Evolutionary conservation across 2,113 vertebrate genomes (phyloP).

Genomic region (Oxyura jamaicensis): DNA sequence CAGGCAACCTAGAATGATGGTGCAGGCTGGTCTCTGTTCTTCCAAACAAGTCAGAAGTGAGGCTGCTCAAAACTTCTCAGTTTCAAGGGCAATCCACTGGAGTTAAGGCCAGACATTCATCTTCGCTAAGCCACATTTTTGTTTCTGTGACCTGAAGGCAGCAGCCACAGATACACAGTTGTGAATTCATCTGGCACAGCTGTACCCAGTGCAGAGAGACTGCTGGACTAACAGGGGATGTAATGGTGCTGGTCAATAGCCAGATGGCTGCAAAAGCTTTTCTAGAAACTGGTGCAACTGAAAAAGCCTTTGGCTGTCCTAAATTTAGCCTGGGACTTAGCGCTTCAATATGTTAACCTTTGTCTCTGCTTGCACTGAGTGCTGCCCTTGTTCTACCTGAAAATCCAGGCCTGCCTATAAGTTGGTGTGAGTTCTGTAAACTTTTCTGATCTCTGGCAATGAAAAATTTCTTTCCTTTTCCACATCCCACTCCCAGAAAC

Average conservation of each 20-base stretch:
- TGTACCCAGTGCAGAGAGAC: background rate
- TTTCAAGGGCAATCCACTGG: background rate
- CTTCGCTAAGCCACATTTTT: background rate
- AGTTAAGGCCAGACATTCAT: background rate
- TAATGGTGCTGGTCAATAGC: background rate
- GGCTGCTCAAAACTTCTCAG: background rate
- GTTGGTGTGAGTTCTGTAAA: background rate
- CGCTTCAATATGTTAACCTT: background rate
- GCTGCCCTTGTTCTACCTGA: background rate
- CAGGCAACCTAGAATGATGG: background rate
- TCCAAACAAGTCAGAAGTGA: background rate
- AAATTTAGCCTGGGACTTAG: conserved; percentile 18
- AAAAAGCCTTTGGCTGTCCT: conserved; percentile 41
- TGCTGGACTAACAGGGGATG: background rate
- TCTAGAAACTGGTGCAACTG: background rate
- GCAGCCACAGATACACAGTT: background rate
- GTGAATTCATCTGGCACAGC: background rate
- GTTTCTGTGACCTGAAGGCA: background rate
- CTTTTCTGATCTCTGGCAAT: background rate
- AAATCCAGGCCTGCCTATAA: background rate
- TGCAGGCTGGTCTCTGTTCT: background rate
- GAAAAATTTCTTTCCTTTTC: background rate
- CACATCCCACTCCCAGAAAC: background rate
- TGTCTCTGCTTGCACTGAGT: background rate
- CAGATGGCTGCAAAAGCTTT: conserved; percentile 60